These are phyloP conservation scores for Pristionchus entomophagus DNA, from an alignment of 2,888 invertebrate genomes.

Conservation along the genomic window DNA sequence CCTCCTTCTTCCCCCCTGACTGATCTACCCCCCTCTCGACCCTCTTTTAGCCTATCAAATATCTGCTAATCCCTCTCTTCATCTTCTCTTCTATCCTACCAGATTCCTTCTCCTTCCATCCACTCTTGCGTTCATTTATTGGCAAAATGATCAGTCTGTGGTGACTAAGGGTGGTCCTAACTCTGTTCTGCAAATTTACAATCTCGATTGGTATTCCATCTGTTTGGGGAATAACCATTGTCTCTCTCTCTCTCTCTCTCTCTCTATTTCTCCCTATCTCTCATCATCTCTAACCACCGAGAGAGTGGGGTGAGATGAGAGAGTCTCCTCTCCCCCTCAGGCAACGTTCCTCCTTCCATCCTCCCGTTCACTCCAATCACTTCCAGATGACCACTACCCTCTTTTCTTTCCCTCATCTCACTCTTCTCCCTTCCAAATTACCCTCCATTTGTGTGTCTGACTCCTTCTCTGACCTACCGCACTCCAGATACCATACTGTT, in stretches of 20 bases:
- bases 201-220: not conserved
- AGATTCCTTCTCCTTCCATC: not conserved
- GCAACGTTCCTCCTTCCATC: not conserved
- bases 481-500: not conserved
- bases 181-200: conserved; percentile 26
- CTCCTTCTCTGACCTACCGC: not conserved
- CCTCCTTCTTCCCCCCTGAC: not conserved
- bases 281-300: conserved; percentile 5
- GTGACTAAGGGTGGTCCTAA: not conserved
- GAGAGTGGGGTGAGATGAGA: no score
- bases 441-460: conserved; percentile 24
- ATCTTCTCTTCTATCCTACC: conserved; percentile 16
- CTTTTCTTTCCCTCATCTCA: conserved; percentile 6
- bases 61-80: not conserved
- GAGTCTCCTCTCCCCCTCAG: not conserved
- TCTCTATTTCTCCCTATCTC: no score
- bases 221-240: not conserved
- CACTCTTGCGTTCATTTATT: not conserved
- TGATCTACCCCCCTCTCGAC: not conserved
- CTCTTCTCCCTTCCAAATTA: not conserved
- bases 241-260: not conserved
- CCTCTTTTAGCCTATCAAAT: not conserved
- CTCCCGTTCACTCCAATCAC: conserved; percentile 27
- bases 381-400: conserved; percentile 19
- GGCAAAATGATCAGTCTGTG: not conserved